Evolutionary conservation across 2,888 invertebrate species (phyloP).

Genomic region (Limenitis camilla): DNA sequence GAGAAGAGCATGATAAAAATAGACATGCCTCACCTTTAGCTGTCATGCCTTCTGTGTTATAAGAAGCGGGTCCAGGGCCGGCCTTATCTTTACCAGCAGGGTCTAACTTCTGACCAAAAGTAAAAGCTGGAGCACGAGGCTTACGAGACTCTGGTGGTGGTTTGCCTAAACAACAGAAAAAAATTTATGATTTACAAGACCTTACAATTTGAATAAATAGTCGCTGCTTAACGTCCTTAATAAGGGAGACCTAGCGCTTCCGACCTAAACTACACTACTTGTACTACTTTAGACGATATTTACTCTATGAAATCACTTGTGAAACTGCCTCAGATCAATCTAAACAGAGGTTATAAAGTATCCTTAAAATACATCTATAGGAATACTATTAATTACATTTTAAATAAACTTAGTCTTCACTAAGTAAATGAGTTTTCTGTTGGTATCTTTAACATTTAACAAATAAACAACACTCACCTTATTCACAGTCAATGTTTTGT

Average conservation of each 20-base stretch:
- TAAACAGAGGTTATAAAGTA: too few relatives aligned
- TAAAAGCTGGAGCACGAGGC: conserved; percentile 86
- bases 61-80: conserved; percentile 93
- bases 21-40: conserved; percentile 78
- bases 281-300: too few relatives aligned
- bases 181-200: too few relatives aligned
- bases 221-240: background rate
- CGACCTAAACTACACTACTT: too few relatives aligned
- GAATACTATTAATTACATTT: too few relatives aligned
- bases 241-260: too few relatives aligned
- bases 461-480: conserved; percentile 45
- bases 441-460: conserved; percentile 1
- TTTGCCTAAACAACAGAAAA: conserved; percentile 73
- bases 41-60: conserved; percentile 89
- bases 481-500: conserved; percentile 52
- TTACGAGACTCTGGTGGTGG: conserved; percentile 84
- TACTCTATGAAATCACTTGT: too few relatives aligned
- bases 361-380: too few relatives aligned
- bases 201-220: background rate
- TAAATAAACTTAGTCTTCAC: background rate
- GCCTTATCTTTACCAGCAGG: conserved; percentile 69
- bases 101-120: conserved; percentile 82
- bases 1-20: conserved; percentile 11
- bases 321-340: background rate
- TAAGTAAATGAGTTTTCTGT: background rate